A percentile compares a stretch with the other conserved stretches of the same genome.
phyloP scores from a whole-genome alignment of 2,888 invertebrate genomes.

The Ichneumoninae sp. region DNA sequence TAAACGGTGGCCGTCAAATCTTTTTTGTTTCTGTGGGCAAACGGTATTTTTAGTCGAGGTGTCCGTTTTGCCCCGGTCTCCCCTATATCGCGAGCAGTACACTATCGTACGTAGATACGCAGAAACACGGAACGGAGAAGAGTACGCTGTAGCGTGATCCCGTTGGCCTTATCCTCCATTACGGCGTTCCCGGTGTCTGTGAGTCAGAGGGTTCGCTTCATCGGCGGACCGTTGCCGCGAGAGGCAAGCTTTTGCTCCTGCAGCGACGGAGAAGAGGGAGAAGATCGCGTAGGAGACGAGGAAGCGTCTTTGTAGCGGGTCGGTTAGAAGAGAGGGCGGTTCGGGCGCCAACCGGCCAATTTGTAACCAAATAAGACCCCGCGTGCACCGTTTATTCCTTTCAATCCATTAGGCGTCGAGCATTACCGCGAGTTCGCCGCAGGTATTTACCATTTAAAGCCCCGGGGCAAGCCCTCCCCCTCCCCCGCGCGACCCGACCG shows the following conservation, averaged over 20 bases:
- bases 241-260: neutral
- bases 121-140: neutral
- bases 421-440: constrained; percentile 70
- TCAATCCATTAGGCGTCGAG: constrained; percentile 76
- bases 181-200: constrained; percentile 15
- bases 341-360: constrained; percentile 70
- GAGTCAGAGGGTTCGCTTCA: constrained; percentile 43
- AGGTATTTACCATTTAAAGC: constrained; percentile 73
- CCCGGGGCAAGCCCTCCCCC: constrained; percentile 33
- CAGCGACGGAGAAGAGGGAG: constrained; percentile 25
- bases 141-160: constrained; percentile 20
- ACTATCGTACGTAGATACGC: neutral
- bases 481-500: constrained; percentile 10
- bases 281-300: constrained; percentile 20
- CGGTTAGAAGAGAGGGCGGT: constrained; percentile 36
- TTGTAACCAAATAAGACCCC: constrained; percentile 77
- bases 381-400: constrained; percentile 71
- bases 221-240: constrained; percentile 53
- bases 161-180: constrained; percentile 49
- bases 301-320: constrained; percentile 16
- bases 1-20: too few relatives aligned
- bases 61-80: too few relatives aligned
- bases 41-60: too few relatives aligned
- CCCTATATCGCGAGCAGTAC: neutral
- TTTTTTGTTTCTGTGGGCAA: too few relatives aligned